phyloP scores from a whole-genome alignment of 1,140 invertebrate genomes.

The Psilanteris sp. region DNA sequence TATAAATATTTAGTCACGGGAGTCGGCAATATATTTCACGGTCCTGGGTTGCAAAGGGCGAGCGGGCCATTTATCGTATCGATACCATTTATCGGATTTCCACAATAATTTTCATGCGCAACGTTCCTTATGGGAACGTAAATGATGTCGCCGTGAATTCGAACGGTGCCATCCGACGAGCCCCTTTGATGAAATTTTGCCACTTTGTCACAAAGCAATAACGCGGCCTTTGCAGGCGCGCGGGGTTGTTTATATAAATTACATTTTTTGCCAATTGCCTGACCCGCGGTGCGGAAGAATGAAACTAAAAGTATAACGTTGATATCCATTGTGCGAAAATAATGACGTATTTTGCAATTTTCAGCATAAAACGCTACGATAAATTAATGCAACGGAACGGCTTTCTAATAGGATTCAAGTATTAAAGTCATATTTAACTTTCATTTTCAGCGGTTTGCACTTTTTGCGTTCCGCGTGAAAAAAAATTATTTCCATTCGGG shows the following conservation, averaged over 20 bases:
- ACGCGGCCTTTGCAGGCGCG: conserved; percentile 18
- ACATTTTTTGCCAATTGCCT: no score
- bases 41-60: conserved; percentile 27
- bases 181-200: conserved; percentile 50
- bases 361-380: no score
- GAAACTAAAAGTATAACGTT: no score
- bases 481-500: no score
- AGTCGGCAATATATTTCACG: conserved; percentile 39
- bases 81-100: conserved; percentile 59
- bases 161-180: conserved; percentile 8
- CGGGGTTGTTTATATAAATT: conserved; percentile 34
- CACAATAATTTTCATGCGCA: conserved; percentile 58
- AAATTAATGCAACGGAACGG: no score
- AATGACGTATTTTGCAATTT: no score
- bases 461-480: no score
- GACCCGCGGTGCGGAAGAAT: no score
- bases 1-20: conserved; percentile 52
- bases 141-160: conserved; percentile 46
- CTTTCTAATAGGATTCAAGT: no score
- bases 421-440: no score
- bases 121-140: conserved; percentile 58
- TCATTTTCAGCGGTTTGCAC: no score
- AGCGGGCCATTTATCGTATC: conserved; percentile 56
- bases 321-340: no score
- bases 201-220: conserved; percentile 55